Evolutionary conservation across 2,888 invertebrate species (phyloP), one percentile per base, ranked within the genome.

Genomic region (Agonopterix alstromeriana): DNA sequence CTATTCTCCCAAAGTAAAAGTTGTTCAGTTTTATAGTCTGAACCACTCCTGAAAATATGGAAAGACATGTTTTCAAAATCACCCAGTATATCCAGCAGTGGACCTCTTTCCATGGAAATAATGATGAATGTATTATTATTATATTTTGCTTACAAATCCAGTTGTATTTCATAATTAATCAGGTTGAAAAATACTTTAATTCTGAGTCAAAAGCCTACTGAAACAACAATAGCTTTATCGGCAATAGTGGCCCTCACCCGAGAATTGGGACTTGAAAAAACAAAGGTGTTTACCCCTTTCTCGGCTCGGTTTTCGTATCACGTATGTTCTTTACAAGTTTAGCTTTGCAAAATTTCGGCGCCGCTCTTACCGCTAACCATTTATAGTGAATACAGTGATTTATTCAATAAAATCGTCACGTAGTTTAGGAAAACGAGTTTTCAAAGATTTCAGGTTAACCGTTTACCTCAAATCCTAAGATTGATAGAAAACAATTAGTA

Each of bases 301-400:
- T 8, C 51, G 50, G 51, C 53, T 67, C 49, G 52, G 60, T 55
- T 70, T 67, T 64, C 71, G 50, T 44, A 56, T 70, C 72, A 72
- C 71, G 71, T 71, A 51, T 58, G 50, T 63, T 56, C 46, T 65
- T 69, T 67, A 61, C 67, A 68, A 68, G 69, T 68, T 70, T 57
- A 67, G 67, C 65, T 63, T 62, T 61, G 61, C 68, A 65, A 70
- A 70, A 68, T 67, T 64, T 67, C 56, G 43, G 46, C 48, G 11
- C 55, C 56, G 57, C 60, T 63, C 65, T 66, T 68, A 68, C 67
- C 64, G 45, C 50, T 55, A 11, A 5, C 48, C 38, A 43, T 48
- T 45, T 17, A 60, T 57, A 60, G 58, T 53, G 52, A 56, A 55
- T 60, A 57, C 58, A 53, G 59, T 60, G 65, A 67, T 67, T 67